phyloP scores from a whole-genome alignment of 1,140 invertebrate species.

The Drosophila nigrodunni region DNA sequence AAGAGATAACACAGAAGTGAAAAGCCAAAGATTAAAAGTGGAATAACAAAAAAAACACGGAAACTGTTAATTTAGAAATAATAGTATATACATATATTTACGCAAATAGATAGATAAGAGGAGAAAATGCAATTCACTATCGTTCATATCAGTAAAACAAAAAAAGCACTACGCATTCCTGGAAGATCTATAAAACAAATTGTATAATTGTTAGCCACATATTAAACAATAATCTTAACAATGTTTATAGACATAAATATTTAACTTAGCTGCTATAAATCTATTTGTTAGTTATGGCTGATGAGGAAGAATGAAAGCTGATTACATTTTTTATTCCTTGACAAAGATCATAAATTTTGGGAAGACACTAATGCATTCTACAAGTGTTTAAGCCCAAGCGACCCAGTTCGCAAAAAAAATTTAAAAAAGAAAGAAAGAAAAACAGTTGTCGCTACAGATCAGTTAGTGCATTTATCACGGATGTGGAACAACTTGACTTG shows the following conservation, averaged over 20 bases:
- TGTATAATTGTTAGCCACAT: neutral
- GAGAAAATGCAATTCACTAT: too few relatives aligned
- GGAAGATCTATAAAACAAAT: too few relatives aligned
- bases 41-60: neutral
- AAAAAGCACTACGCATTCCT: too few relatives aligned
- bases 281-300: neutral
- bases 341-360: conserved; percentile 2
- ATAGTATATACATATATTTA: neutral
- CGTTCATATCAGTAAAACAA: too few relatives aligned
- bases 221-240: neutral
- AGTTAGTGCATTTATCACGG: conserved; percentile 22
- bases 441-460: conserved; percentile 18
- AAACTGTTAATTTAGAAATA: neutral
- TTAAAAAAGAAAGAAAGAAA: neutral
- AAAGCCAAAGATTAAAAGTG: neutral
- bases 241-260: neutral
- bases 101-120: too few relatives aligned
- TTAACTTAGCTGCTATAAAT: conserved; percentile 2
- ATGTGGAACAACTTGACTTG: conserved; percentile 8
- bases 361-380: conserved; percentile 8
- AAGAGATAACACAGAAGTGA: neutral
- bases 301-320: neutral
- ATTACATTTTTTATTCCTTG: neutral
- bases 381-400: neutral
- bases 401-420: conserved; percentile 1